Base-by-base conservation (phyloP, 2,888 invertebrate genomes). In the Acanthosepion lycidas region DNA sequence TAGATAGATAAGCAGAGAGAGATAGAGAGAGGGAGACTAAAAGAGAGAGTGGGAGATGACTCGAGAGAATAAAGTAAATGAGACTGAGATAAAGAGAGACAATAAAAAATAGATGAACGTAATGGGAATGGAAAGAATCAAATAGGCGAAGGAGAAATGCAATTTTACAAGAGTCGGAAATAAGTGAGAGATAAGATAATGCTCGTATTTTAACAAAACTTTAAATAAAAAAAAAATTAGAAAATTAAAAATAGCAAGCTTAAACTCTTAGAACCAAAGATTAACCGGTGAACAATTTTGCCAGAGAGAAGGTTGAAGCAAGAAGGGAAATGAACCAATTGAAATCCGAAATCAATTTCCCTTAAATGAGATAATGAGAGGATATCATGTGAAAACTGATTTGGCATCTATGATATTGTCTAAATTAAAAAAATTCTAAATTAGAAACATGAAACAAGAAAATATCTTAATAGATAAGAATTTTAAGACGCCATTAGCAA, bases 391-490 rank as follows among this genome's bases (percentile, higher is more conserved):
- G 78, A 33, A 78, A 78, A 78, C 78, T 33, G n/a, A 78, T 78
- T n/a, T 15, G 12, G n/a, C 33, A 15, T 78, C n/a, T n/a, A 78
- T 33, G n/a, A 33, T 78, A 33, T 78, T 78, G n/a, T 78, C n/a
- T 78, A n/a, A n/a, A 78, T n/a, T 12, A 78, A 78, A n/a, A 15
- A 78, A 78, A 33, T 1, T 12, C 78, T n/a, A 78, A 78, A n/a
- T 78, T 78, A n/a, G 9, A 78, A 78, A 33, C n/a, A n/a, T n/a
- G 78, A 78, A 33, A 78, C 78, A 78, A 78, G 78, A n/a, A 55
- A 78, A 78, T 78, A 78, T 78, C 33, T 78, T 78, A 78, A 78
- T 78, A 78, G 78, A 78, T 78, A 78, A 78, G 78, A 78, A 78
- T 78, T 78, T 78, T 78, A 15, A 78, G 12, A n/a, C 12, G 78